phyloP scores from a whole-genome alignment of 1,140 invertebrate genomes.

The Musca vetustissima region DNA sequence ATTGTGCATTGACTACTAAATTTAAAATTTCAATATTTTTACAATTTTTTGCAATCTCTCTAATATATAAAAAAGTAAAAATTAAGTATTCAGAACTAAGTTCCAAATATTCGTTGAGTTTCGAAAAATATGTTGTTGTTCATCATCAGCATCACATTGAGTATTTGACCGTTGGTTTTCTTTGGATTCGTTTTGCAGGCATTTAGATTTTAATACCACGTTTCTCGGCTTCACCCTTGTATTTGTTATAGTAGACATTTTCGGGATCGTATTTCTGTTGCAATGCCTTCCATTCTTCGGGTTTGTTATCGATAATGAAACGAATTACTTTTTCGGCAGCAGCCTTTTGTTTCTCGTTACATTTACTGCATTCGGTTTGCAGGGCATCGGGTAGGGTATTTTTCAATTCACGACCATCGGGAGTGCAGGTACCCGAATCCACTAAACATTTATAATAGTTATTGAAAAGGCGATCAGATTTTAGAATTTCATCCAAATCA shows the following conservation, averaged over 20 bases:
- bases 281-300: slow-evolving; percentile 61
- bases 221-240: slow-evolving; percentile 57
- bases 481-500: slow-evolving; percentile 67
- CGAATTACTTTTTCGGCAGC: slow-evolving; percentile 60
- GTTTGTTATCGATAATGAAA: slow-evolving; percentile 60
- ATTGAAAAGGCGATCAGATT: slow-evolving; percentile 66
- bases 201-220: slow-evolving; percentile 45
- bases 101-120: no score
- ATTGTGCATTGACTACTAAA: no score
- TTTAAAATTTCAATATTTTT: no score
- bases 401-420: slow-evolving; percentile 72
- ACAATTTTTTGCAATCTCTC: no score
- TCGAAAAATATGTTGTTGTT: no score
- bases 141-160: no score
- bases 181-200: neutral
- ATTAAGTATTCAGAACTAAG: no score
- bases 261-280: slow-evolving; percentile 64
- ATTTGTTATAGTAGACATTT: slow-evolving; percentile 61
- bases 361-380: slow-evolving; percentile 64
- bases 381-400: slow-evolving; percentile 67
- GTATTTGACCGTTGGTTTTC: no score
- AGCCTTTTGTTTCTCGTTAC: slow-evolving; percentile 61
- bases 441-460: slow-evolving; percentile 70
- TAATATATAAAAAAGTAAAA: no score
- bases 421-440: slow-evolving; percentile 67